These are phyloP conservation scores for Eumacrocentrus americanus DNA, from an alignment of 2,888 invertebrate species.

Conservation along the genomic window DNA sequence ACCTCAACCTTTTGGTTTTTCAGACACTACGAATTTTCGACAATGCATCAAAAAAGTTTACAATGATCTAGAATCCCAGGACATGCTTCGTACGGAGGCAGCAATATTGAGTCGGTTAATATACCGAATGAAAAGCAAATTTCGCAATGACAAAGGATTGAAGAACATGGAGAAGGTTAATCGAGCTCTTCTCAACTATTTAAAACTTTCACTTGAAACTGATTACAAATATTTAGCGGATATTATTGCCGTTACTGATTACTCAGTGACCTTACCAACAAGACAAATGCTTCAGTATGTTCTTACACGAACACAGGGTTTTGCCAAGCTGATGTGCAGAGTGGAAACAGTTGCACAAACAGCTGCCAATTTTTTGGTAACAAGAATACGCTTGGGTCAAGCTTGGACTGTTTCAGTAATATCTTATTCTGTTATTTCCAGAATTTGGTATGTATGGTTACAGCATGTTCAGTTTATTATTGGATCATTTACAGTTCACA, in stretches of 20 bases:
- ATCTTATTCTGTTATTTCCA: constrained; percentile 65
- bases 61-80: constrained; percentile 55
- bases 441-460: constrained; percentile 65
- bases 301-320: constrained; percentile 65
- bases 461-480: constrained; percentile 1
- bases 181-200: constrained; percentile 64
- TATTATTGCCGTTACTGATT: constrained; percentile 43
- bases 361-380: constrained; percentile 64
- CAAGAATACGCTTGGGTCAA: constrained; percentile 65
- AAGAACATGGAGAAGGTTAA: constrained; percentile 66
- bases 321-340: constrained; percentile 65
- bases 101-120: constrained; percentile 66
- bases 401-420: constrained; percentile 66
- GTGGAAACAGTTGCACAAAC: constrained; percentile 63
- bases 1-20: too few relatives aligned
- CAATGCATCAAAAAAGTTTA: constrained; percentile 36
- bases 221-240: constrained; percentile 52
- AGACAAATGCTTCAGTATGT: constrained; percentile 68
- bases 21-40: constrained; percentile 43
- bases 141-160: constrained; percentile 67
- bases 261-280: constrained; percentile 63
- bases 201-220: constrained; percentile 62
- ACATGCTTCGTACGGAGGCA: constrained; percentile 65
- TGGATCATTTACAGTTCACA: background rate
- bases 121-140: constrained; percentile 68